Conservation (phyloP, 2,797 vertebrate genomes). For the Orientallactaga sibirica region DNA sequence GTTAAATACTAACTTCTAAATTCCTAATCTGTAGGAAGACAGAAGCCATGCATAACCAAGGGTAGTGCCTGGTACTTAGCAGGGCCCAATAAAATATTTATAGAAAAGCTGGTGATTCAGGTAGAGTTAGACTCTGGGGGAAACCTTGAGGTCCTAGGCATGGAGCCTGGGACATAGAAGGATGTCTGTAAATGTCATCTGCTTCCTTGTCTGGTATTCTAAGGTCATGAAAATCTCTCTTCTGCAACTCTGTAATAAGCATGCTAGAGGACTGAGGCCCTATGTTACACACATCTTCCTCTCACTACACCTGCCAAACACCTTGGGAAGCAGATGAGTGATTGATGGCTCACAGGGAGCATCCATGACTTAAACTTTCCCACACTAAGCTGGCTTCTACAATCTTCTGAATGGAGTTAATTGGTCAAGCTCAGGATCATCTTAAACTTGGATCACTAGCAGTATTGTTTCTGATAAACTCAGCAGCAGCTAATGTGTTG, state of each 20-base stretch:
- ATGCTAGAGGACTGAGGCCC: neutral
- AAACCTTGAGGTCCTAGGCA: neutral
- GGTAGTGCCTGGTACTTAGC: neutral
- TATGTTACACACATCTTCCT: neutral
- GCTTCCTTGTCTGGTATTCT: neutral
- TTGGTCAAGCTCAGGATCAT: neutral
- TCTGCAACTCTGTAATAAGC: neutral
- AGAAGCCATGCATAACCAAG: constrained; percentile 55
- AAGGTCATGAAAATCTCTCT: neutral
- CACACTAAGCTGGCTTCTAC: neutral
- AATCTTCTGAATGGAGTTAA: neutral
- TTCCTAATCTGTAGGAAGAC: constrained; percentile 52
- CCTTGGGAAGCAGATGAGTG: neutral
- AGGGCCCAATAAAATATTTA: neutral
- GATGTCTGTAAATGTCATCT: neutral
- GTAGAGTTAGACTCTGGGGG: neutral
- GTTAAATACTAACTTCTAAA: constrained; percentile 74
- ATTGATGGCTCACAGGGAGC: neutral
- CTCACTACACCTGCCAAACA: neutral
- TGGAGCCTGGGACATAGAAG: neutral
- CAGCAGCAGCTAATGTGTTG: neutral
- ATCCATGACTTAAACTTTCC: neutral
- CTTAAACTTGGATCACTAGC: neutral
- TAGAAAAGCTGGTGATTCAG: neutral
- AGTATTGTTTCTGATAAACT: neutral